Evolutionary conservation across 2,797 vertebrate species (phyloP).

Genomic region (Vespertilio murinus): DNA sequence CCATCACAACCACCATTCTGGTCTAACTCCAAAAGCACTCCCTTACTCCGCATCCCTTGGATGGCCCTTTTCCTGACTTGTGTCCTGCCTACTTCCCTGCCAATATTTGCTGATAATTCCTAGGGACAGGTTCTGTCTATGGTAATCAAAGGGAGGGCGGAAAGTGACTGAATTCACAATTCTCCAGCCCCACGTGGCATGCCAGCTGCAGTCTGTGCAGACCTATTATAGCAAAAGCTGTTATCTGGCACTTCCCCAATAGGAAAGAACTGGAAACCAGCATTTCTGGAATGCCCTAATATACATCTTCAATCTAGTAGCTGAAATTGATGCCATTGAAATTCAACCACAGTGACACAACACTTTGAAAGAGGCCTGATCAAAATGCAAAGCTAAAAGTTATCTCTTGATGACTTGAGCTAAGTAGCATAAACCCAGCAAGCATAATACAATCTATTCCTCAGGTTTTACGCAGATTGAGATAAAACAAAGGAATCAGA

Average conservation of each 20-base stretch:
- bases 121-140: conserved; percentile 50
- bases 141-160: conserved; percentile 58
- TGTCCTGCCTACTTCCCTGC: neutral
- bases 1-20: neutral
- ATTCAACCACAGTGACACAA: conserved; percentile 52
- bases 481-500: conserved; percentile 16
- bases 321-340: conserved; percentile 62
- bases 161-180: conserved; percentile 70
- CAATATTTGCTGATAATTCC: conserved; percentile 50
- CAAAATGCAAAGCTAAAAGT: conserved; percentile 65
- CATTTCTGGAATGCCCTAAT: conserved; percentile 62
- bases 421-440: conserved; percentile 19
- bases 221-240: conserved; percentile 73
- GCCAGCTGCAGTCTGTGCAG: conserved; percentile 67
- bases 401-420: conserved; percentile 41
- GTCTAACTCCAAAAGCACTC: neutral
- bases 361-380: conserved; percentile 48
- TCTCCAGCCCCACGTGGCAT: conserved; percentile 63
- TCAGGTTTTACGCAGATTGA: neutral
- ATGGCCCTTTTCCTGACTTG: conserved; percentile 50
- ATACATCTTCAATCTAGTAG: conserved; percentile 61
- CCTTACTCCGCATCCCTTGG: neutral
- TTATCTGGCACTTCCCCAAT: conserved; percentile 63
- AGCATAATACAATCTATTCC: conserved; percentile 32
- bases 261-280: conserved; percentile 66